Evolutionary conservation across 2,113 vertebrate genomes (phyloP).

Genomic region (Mesocricetus auratus): DNA sequence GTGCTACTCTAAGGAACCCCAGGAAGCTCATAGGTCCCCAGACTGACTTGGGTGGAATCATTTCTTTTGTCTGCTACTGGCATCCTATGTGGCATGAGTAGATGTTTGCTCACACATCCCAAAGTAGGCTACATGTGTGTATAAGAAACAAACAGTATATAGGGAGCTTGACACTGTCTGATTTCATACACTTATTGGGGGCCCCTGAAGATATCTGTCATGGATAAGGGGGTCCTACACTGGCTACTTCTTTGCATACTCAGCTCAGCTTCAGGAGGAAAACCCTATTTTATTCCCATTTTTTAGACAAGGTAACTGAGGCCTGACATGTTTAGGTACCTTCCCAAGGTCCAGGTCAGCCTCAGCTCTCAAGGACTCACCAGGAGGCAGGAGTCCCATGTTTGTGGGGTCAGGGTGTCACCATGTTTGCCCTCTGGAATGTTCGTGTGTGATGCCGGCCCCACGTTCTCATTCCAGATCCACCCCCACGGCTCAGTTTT

Average conservation of each 20-base stretch:
- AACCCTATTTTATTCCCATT: neutral
- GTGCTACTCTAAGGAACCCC: neutral
- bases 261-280: neutral
- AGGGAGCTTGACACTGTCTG: accelerated
- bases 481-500: constrained; percentile 2
- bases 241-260: too few relatives aligned
- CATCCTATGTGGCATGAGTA: neutral
- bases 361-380: neutral
- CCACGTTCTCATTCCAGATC: constrained; percentile 50
- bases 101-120: neutral
- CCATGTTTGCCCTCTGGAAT: accelerated
- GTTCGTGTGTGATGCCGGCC: constrained; percentile 32
- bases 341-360: neutral
- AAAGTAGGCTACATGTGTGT: neutral
- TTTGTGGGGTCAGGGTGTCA: accelerated
- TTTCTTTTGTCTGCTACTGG: neutral
- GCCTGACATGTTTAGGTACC: neutral
- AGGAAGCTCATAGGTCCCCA: neutral
- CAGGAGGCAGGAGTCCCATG: accelerated
- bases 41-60: too few relatives aligned
- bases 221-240: neutral
- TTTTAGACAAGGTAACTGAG: neutral
- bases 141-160: neutral
- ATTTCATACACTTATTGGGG: neutral
- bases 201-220: too few relatives aligned